Conservation (phyloP, 2,888 invertebrate species). For the Lasioglossum pauxillum region DNA sequence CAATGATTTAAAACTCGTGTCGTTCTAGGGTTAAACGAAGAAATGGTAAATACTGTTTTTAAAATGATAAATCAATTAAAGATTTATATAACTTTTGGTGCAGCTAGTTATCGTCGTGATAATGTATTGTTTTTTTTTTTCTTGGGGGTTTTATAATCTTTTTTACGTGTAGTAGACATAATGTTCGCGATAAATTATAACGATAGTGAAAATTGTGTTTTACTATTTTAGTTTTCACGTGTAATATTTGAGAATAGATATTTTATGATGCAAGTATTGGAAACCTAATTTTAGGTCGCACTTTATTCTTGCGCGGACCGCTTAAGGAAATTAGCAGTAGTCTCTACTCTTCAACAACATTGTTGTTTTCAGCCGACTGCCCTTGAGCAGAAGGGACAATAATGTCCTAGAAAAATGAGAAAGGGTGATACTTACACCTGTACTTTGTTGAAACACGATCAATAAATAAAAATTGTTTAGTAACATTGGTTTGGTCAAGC, state of each 20-base stretch:
- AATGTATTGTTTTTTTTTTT: background rate
- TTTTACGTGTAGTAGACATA: background rate
- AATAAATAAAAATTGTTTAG: constrained; percentile 72
- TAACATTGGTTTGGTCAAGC: constrained; percentile 29
- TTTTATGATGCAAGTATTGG: constrained; percentile 35
- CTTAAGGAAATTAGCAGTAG: constrained; percentile 66
- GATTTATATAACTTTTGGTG: constrained; percentile 24
- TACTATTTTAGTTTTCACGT: constrained; percentile 21
- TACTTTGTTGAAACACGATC: constrained; percentile 70
- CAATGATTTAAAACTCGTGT: background rate
- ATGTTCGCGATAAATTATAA: constrained; percentile 6
- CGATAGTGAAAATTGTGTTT: constrained; percentile 6
- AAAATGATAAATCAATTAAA: background rate
- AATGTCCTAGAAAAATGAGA: constrained; percentile 61
- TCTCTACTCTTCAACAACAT: constrained; percentile 79
- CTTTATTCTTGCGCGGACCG: constrained; percentile 65
- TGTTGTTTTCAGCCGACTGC: constrained; percentile 82
- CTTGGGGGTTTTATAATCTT: background rate
- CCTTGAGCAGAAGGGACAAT: constrained; percentile 67
- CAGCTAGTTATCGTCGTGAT: constrained; percentile 9
- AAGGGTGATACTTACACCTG: constrained; percentile 59
- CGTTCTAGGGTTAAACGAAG: background rate
- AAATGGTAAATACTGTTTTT: background rate
- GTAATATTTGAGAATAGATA: constrained; percentile 28
- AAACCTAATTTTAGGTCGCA: constrained; percentile 52